Percentiles rank a stretch among this genome's conserved stretches.
Evolutionary conservation across 2,888 invertebrate species (phyloP).

Genomic region (Cacoxenus indagator): DNA sequence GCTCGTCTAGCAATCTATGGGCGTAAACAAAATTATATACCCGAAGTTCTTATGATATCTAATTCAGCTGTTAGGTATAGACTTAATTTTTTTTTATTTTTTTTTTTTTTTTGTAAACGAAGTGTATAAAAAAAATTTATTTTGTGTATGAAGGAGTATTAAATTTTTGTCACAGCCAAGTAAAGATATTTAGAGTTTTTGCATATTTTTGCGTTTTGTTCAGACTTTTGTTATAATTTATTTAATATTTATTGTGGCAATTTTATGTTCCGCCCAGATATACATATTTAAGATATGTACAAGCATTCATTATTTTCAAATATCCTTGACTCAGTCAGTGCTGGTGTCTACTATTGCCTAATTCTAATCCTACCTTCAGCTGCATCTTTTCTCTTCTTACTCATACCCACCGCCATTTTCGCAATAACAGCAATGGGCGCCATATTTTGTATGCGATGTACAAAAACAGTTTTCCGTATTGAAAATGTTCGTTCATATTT

Average conservation of each 20-base stretch:
- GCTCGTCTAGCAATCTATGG: too few species aligned
- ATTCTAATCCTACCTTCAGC: too few species aligned
- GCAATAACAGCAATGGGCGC: background rate
- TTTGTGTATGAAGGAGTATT: too few species aligned
- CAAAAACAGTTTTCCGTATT: constrained; percentile 6
- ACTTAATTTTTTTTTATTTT: too few species aligned
- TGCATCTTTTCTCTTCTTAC: background rate
- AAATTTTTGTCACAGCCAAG: too few species aligned
- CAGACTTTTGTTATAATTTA: constrained; percentile 1
- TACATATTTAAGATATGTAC: constrained; percentile 3
- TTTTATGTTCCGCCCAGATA: background rate
- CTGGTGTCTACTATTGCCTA: too few species aligned
- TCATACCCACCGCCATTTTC: background rate
- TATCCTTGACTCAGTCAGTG: background rate
- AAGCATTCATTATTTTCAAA: constrained; percentile 17
- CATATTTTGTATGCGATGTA: constrained; percentile 16
- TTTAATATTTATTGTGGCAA: constrained; percentile 16
- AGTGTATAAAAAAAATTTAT: too few species aligned
- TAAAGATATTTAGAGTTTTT: too few species aligned
- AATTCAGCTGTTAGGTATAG: too few species aligned
- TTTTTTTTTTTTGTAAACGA: too few species aligned
- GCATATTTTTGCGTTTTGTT: background rate
- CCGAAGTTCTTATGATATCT: too few species aligned
- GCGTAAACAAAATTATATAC: too few species aligned
- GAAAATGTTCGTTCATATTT: background rate